Conservation (phyloP, 2,888 invertebrate genomes). For the Nemurella pictetii region DNA sequence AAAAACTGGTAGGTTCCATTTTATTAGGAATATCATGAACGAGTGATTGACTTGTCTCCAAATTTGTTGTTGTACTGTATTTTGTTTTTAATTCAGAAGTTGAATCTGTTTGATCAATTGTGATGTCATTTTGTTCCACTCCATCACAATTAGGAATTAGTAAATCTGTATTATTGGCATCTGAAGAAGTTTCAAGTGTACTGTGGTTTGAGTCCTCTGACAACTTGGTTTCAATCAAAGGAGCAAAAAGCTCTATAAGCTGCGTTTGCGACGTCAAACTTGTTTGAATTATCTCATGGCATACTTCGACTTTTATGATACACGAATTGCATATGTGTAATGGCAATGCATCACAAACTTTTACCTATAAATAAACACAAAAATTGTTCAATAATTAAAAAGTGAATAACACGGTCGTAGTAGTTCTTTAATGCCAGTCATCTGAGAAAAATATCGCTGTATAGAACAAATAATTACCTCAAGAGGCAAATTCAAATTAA, state of each 20-base stretch:
- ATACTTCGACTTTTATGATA: slow-evolving; percentile 36
- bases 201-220: not conserved
- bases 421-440: not conserved
- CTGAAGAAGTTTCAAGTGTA: no score
- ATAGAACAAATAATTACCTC: slow-evolving; percentile 29
- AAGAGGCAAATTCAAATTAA: slow-evolving; percentile 39
- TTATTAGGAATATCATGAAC: no score
- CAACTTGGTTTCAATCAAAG: not conserved
- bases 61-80: no score
- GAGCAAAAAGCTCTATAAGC: not conserved
- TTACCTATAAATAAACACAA: slow-evolving; percentile 35
- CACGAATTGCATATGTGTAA: slow-evolving; percentile 35
- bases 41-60: no score
- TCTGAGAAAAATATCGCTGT: not conserved
- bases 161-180: no score
- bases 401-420: not conserved
- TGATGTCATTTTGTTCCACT: not conserved
- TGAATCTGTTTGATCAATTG: not conserved
- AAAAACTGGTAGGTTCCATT: no score
- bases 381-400: not conserved
- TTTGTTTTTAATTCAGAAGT: no score
- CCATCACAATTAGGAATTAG: not conserved
- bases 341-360: slow-evolving; percentile 37
- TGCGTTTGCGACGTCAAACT: not conserved
- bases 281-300: slow-evolving; percentile 33